Evolutionary conservation across 1,140 invertebrate genomes (phyloP).

Genomic region (Lasaia peninsularis): DNA sequence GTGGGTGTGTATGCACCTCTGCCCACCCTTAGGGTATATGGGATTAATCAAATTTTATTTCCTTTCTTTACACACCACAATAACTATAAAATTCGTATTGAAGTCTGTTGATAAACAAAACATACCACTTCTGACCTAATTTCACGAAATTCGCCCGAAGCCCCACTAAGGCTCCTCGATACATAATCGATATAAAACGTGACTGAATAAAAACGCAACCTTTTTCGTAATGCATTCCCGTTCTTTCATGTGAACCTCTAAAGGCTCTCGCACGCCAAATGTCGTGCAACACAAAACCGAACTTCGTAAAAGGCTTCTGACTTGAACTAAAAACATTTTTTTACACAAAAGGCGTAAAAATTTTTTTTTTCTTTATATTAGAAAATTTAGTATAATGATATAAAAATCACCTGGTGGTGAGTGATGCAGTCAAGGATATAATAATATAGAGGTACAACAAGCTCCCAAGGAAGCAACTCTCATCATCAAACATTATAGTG

Average conservation of each 20-base stretch:
- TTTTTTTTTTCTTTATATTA: no score
- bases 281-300: background rate
- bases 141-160: background rate
- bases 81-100: no score
- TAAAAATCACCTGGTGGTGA: no score
- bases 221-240: background rate
- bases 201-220: constrained; percentile 8
- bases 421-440: no score
- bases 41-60: no score
- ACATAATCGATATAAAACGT: background rate
- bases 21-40: no score
- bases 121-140: background rate
- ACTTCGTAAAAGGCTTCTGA: background rate
- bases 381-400: no score
- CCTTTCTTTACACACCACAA: no score
- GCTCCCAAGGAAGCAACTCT: no score
- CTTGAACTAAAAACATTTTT: background rate
- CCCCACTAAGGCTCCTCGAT: background rate
- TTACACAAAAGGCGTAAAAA: background rate
- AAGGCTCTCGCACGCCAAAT: background rate
- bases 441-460: no score
- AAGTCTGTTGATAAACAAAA: background rate
- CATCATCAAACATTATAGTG: no score
- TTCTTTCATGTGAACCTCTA: background rate
- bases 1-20: no score